Conservation (phyloP, 2,113 vertebrate species). For the Ibidorhyncha struthersii region DNA sequence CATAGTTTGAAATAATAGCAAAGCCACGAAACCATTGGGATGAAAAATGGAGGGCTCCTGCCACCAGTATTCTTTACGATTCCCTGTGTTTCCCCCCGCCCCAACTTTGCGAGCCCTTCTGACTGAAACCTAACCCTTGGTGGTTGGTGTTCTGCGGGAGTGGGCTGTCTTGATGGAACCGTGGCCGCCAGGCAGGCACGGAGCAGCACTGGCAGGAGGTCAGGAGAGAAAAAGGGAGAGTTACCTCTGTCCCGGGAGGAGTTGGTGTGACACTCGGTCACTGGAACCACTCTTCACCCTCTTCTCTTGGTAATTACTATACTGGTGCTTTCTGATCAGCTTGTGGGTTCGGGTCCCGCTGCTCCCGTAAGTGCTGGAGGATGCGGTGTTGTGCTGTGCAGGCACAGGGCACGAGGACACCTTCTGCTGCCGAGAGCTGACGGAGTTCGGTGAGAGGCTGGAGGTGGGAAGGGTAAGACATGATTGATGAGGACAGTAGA, state of each 20-base stretch:
- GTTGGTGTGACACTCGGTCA: no score
- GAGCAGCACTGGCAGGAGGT: no score
- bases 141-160: neutral
- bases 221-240: no score
- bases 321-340: neutral
- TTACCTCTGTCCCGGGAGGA: no score
- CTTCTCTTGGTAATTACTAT: no score
- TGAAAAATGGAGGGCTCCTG: neutral
- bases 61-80: no score
- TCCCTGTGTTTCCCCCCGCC: no score
- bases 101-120: neutral
- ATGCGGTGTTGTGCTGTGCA: no score
- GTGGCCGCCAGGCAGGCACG: no score
- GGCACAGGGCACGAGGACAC: no score
- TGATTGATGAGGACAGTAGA: neutral
- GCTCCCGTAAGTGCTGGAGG: neutral
- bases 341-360: neutral
- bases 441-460: no score
- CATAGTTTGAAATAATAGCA: neutral
- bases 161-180: neutral
- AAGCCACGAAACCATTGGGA: neutral
- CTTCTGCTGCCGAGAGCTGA: neutral
- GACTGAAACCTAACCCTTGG: neutral
- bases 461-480: neutral
- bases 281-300: no score